Evolutionary conservation across 2,113 vertebrate genomes (phyloP).

Genomic region (Notarius quadriscutis): DNA sequence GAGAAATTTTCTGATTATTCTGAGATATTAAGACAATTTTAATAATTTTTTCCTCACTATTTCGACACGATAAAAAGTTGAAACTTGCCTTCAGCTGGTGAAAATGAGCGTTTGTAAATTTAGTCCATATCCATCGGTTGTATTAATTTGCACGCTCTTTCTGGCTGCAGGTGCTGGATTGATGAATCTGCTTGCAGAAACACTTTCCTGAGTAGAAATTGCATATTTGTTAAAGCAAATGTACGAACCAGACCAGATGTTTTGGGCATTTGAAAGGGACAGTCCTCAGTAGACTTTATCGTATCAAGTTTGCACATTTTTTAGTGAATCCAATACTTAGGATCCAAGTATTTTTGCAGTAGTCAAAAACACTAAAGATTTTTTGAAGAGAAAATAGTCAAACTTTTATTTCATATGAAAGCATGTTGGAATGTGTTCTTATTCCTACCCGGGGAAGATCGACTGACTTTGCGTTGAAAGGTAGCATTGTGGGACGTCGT

Average conservation of each 20-base stretch:
- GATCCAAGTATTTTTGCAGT: not conserved
- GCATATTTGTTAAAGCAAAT: not conserved
- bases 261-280: not conserved
- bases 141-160: not conserved
- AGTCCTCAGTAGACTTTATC: not conserved
- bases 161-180: not conserved
- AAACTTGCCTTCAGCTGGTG: not conserved
- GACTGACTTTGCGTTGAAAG: not conserved
- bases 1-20: not conserved
- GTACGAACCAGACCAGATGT: not conserved
- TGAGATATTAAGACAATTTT: not conserved
- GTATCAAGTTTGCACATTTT: not conserved
- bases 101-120: not conserved
- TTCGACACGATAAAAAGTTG: not conserved
- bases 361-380: not conserved
- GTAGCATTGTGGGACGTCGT: not conserved
- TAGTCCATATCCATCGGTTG: not conserved
- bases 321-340: not conserved
- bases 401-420: not conserved
- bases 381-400: not conserved
- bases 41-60: not conserved
- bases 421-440: not conserved
- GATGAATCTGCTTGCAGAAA: not conserved
- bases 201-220: not conserved
- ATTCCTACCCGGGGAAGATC: not conserved